Evolutionary conservation across 2,797 vertebrate species (phyloP).

Genomic region (Danio tinwini): DNA sequence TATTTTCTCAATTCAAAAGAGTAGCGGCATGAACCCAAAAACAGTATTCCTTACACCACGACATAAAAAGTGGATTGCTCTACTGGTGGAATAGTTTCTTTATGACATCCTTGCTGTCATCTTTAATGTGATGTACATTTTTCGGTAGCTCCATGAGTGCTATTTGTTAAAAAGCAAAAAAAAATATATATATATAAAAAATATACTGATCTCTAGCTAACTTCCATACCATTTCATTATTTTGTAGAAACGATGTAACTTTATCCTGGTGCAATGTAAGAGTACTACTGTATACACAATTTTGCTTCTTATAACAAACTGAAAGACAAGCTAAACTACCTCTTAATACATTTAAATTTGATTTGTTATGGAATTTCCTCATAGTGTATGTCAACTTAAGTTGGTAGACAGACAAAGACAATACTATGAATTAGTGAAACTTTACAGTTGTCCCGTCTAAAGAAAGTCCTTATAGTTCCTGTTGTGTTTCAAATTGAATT

Average conservation of each 20-base stretch:
- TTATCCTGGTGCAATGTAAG: not conserved
- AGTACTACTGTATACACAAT: not conserved
- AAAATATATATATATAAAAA: too few relatives aligned
- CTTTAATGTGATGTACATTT: not conserved
- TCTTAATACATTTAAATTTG: not conserved
- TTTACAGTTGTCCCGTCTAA: constrained; percentile 32
- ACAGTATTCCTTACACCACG: not conserved
- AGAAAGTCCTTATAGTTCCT: constrained; percentile 48
- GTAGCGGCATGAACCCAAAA: not conserved
- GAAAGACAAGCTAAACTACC: not conserved
- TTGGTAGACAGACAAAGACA: constrained; percentile 12
- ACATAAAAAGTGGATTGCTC: not conserved
- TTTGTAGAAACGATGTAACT: not conserved
- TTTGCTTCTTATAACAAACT: constrained; percentile 1
- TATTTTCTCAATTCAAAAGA: too few relatives aligned
- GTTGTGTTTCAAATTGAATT: constrained; percentile 75
- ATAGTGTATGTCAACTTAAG: not conserved
- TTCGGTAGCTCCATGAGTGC: not conserved
- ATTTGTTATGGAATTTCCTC: constrained; percentile 6
- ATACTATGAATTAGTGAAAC: not conserved
- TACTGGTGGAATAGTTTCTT: not conserved
- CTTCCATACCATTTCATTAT: too few relatives aligned
- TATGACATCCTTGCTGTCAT: not conserved
- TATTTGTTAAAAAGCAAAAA: not conserved
- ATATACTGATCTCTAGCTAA: not conserved